Evolutionary conservation across 2,888 invertebrate species (phyloP), one percentile per base, ranked within the genome.

Genomic region (Fabriciana adippe): DNA sequence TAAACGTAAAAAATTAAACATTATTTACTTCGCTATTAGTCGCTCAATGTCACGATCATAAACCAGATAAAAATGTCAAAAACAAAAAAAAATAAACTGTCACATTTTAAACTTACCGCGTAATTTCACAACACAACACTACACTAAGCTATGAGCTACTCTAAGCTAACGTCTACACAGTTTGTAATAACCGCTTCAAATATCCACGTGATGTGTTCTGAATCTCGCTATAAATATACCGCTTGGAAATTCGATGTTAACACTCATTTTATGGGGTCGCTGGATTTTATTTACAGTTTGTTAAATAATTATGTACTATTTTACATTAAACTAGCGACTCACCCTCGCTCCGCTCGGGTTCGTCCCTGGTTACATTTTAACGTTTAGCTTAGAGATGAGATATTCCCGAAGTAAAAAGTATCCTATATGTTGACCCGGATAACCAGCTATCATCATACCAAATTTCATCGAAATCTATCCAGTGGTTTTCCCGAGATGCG

Each of bases 141-240:
- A 68, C 55, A 64, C 65, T 68, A 66, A 65, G 16, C 66, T 69
- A 69, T 66, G 59, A 55, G 60, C 72, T 70, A 72, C 67, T 54
- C 72, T 72, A 72, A 69, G 67, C 69, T 73, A 74, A 68, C 69
- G 78, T 77, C 75, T 75, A 74, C 74, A 54, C 77, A 72, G 67
- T 74, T 75, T 73, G 76, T 75, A 77, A 74, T 76, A 74, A 76
- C 74, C 73, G 75, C 75, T 75, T 77, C 75, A 74, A 77, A 77
- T 76, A 77, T 76, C 72, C 56, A 67, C 53, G 73, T 61, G 55
- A 60, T 69, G 65, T 72, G 72, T 70, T 69, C 72, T 72, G 74
- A 73, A 72, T 72, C 73, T 67, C 59, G 70, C 51, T 75, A 74
- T 74, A 75, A 78, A 78, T 78, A 76, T 66, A 74, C 68, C 70